Percentiles rank a stretch among this genome's conserved stretches.
Conservation (phyloP, 2,888 invertebrate species). For the Drosophila meridionalis region DNA sequence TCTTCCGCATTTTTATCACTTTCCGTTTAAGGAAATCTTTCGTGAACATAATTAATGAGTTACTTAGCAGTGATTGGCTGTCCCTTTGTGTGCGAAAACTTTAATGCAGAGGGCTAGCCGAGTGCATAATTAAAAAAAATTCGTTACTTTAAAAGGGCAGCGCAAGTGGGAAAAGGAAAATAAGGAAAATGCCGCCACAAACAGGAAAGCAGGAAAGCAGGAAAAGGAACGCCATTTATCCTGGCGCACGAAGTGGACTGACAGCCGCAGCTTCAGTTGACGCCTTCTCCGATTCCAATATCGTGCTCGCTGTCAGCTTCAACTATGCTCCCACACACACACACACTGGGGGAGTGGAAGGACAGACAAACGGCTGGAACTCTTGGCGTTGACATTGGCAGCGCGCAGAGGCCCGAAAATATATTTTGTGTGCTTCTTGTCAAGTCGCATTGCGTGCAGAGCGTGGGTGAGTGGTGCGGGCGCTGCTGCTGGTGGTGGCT, state of each 20-base stretch:
- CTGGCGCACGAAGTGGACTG: constrained; percentile 45
- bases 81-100: constrained; percentile 18
- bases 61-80: constrained; percentile 52
- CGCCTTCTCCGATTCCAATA: constrained; percentile 43
- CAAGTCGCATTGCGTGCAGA: constrained; percentile 53
- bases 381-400: constrained; percentile 75
- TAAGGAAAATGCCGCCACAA: constrained; percentile 18
- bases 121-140: constrained; percentile 75
- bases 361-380: constrained; percentile 53
- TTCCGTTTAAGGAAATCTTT: constrained; percentile 25
- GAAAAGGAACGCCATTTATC: constrained; percentile 49
- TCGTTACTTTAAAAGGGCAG: constrained; percentile 30
- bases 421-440: constrained; percentile 62
- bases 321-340: constrained; percentile 66
- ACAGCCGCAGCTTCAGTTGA: constrained; percentile 40
- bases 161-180: neutral
- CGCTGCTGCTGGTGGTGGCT: neutral
- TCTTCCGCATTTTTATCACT: constrained; percentile 25
- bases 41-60: constrained; percentile 31
- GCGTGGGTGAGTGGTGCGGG: neutral
- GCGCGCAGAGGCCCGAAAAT: constrained; percentile 65
- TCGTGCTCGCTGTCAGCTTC: constrained; percentile 72
- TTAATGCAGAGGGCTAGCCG: constrained; percentile 26
- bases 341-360: neutral
- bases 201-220: neutral